phyloP scores from a whole-genome alignment of 2,797 vertebrate species.

The Platalea minor region DNA sequence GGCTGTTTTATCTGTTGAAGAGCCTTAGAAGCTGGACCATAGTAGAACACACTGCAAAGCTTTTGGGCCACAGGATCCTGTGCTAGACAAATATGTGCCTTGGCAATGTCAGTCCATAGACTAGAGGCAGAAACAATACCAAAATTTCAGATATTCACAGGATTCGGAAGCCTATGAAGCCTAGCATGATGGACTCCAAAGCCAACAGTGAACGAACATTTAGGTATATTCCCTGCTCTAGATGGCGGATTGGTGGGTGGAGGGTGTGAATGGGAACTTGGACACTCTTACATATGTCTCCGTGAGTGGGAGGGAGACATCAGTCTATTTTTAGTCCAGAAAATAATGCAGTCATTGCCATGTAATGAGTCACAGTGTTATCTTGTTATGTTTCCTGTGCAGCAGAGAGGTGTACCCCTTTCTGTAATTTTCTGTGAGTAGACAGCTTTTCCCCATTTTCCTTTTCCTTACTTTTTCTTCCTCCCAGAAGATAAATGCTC shows the following conservation, averaged over 20 bases:
- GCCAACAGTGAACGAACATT: rapidly evolving
- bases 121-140: not conserved
- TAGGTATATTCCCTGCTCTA: not conserved
- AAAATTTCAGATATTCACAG: not conserved
- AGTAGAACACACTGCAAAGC: not conserved
- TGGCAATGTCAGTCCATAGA: not conserved
- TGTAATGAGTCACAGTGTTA: not conserved
- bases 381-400: not conserved
- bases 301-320: not conserved
- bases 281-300: not conserved
- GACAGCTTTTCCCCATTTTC: not conserved
- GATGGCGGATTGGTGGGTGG: rapidly evolving
- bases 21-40: not conserved
- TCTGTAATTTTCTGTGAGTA: not conserved
- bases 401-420: not conserved
- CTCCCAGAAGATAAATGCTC: not conserved
- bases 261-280: not conserved
- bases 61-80: not conserved
- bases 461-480: not conserved
- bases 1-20: not conserved
- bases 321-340: not conserved
- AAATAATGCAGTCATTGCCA: not conserved
- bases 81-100: not conserved
- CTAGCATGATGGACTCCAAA: not conserved
- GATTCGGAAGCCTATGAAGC: not conserved